Base-by-base conservation (phyloP, 2,113 vertebrate species). In the Esox niger region DNA sequence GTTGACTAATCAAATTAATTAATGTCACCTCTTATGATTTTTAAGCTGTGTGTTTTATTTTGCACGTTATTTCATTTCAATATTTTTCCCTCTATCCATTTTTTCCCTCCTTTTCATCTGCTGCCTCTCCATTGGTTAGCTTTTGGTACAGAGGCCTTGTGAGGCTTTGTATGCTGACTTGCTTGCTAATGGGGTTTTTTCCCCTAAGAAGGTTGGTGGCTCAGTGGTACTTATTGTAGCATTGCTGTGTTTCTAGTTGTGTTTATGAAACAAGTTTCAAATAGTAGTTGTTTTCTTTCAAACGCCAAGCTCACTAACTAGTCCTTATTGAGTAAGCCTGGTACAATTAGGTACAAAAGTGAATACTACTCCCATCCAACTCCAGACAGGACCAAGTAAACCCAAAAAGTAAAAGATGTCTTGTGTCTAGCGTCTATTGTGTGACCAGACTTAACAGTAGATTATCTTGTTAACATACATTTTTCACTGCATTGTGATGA, bases 101-200 rank as follows among this genome's bases (percentile, higher is more conserved):
- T 59, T 79, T 59, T 84, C 30, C 84, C 43, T 79, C 71, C 62
- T 72, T 43, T 79, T 73, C 66, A 78, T 75, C 76, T 80, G 73
- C 75, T 87, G 82, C 79, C 25, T 58, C 82, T 89, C 78, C 84
- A 80, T 65, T 82, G 91, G 75, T 88, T 91, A 96, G 92, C 91
- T 91, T 88, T 95, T 94, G 78, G 81, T 84, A 87, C 89, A 92
- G 91, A 94, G 90, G 88, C 90, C 92, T 75, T 97, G 94, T 88
- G 94, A 96, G 89, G 93, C 97, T 85, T 94, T 94, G 38, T 43
- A 43, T 93, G 88, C 95, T 84, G 93, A 97, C 90, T 95, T 94
- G 38, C 38, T 43, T 43, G 38, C 38, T 91, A 92, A 75, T 88
- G 94, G 95, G 90, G 93, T 95, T 66, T 95, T 98, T 92, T 96